These are phyloP conservation scores for Arctopsyche grandis DNA, from an alignment of 1,140 invertebrate species.

Conservation along the genomic window DNA sequence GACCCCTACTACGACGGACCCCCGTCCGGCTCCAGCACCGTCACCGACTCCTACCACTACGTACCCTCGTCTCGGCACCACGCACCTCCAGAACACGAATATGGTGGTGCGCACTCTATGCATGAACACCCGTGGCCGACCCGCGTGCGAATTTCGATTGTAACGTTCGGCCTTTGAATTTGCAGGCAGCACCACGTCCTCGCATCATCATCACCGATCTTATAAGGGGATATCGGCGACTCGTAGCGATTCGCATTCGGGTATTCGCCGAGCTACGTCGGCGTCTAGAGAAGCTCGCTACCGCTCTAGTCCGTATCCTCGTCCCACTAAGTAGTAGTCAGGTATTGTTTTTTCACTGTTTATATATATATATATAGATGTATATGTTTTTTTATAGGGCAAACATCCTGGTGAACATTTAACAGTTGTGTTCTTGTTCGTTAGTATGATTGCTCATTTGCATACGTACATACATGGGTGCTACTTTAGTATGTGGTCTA, in stretches of 20 bases:
- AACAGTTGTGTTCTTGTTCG: no score
- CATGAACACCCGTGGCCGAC: no score
- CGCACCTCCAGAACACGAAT: conserved; percentile 47
- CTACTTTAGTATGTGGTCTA: no score
- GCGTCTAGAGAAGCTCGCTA: conserved; percentile 50
- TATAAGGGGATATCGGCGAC: conserved; percentile 50
- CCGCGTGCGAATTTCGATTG: no score
- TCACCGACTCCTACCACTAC: conserved; percentile 45
- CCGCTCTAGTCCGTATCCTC: conserved; percentile 52
- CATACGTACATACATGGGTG: no score
- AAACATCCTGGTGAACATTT: no score
- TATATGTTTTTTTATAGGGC: no score
- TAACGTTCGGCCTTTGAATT: background rate
- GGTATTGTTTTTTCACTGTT: background rate
- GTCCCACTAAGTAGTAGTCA: conserved; percentile 49
- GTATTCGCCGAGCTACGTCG: conserved; percentile 40
- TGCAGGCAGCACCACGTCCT: conserved; percentile 51
- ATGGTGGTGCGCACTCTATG: conserved; percentile 45
- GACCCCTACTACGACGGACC: conserved; percentile 40
- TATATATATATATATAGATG: background rate
- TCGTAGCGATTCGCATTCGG: conserved; percentile 45
- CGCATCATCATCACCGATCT: conserved; percentile 51
- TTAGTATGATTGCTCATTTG: no score
- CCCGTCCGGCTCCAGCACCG: conserved; percentile 20
- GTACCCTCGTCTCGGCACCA: conserved; percentile 47